These are phyloP conservation scores for Frankliniella fusca DNA, from an alignment of 2,888 invertebrate genomes.

Conservation along the genomic window DNA sequence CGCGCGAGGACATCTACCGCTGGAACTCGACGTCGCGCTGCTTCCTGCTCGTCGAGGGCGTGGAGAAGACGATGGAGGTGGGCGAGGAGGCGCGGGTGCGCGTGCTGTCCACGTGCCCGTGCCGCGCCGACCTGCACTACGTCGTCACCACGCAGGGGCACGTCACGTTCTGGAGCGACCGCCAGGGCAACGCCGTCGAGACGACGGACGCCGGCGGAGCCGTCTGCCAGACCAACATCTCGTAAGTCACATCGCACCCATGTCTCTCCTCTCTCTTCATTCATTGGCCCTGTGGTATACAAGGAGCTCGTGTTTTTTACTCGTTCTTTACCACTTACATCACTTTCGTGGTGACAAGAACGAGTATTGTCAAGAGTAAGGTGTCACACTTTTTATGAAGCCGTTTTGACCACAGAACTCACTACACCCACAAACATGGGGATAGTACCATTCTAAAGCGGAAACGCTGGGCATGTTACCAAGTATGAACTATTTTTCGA, in stretches of 20 bases:
- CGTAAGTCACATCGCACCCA: constrained; percentile 46
- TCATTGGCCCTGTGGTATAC: too few species aligned
- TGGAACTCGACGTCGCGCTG: constrained; percentile 67
- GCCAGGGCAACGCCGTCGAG: constrained; percentile 34
- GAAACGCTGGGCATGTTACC: too few species aligned
- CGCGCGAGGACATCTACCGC: constrained; percentile 59
- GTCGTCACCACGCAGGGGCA: constrained; percentile 63
- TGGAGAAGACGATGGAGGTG: constrained; percentile 62
- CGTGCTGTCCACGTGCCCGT: constrained; percentile 63
- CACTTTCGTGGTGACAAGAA: too few species aligned
- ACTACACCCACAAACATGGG: too few species aligned
- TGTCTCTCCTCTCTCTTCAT: too few species aligned
- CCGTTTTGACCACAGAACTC: too few species aligned
- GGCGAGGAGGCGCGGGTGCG: constrained; percentile 60
- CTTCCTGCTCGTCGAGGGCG: constrained; percentile 61
- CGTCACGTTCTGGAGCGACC: constrained; percentile 58
- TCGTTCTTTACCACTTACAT: too few species aligned
- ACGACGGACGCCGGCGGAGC: constrained; percentile 41
- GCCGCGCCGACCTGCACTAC: constrained; percentile 58
- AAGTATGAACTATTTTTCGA: too few species aligned
- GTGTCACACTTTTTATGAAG: too few species aligned
- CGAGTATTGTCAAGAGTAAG: too few species aligned
- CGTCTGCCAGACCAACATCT: constrained; percentile 53
- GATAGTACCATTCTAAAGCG: too few species aligned
- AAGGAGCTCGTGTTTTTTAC: too few species aligned